These are phyloP conservation scores for Lasioglossum villosulum DNA, from an alignment of 2,888 invertebrate species.

Conservation along the genomic window DNA sequence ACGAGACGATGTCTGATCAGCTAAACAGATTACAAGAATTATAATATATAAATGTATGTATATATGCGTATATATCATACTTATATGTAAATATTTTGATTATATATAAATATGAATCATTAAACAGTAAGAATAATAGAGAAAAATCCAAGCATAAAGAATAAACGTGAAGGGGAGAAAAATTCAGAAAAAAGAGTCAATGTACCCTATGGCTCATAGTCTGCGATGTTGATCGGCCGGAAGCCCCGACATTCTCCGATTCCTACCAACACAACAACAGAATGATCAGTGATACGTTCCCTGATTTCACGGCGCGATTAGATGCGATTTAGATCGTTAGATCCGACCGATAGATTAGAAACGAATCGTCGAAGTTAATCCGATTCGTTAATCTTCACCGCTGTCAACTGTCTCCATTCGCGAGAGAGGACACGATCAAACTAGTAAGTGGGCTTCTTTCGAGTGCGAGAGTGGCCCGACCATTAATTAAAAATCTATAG, in stretches of 20 bases:
- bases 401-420: background rate
- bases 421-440: background rate
- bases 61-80: conserved; percentile 19
- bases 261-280: conserved; percentile 83
- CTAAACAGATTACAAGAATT: conserved; percentile 36
- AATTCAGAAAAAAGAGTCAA: conserved; percentile 76
- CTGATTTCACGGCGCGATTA: conserved; percentile 50
- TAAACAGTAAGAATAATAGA: conserved; percentile 48
- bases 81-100: no score
- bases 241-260: conserved; percentile 82
- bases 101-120: conserved; percentile 44
- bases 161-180: conserved; percentile 50
- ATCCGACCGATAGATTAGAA: background rate
- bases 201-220: conserved; percentile 84
- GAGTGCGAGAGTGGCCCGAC: background rate
- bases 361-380: background rate
- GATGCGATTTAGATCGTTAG: conserved; percentile 41
- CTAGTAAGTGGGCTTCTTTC: background rate
- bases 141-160: conserved; percentile 55
- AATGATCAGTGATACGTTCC: conserved; percentile 71
- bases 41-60: background rate
- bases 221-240: conserved; percentile 83
- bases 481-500: conserved; percentile 9
- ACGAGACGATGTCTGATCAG: conserved; percentile 20
- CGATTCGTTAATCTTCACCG: background rate